Evolutionary conservation across 2,113 vertebrate genomes (phyloP).

Genomic region (Talpa occidentalis): DNA sequence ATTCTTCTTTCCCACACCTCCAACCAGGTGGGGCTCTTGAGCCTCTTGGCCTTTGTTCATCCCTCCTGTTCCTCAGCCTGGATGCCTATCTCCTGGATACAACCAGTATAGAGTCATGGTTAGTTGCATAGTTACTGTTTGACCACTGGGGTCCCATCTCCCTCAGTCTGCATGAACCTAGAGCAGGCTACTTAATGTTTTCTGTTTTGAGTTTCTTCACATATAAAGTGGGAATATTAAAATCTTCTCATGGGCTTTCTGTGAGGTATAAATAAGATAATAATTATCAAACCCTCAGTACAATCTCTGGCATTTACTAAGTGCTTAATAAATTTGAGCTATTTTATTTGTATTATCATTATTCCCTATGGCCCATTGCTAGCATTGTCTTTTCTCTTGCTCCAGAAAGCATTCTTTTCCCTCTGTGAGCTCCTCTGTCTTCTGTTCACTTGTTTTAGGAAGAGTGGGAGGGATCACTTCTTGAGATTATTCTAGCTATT

Average conservation of each 20-base stretch:
- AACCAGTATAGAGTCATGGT: background rate
- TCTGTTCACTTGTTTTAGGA: constrained; percentile 35
- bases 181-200: background rate
- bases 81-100: background rate
- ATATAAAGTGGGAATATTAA: constrained; percentile 21
- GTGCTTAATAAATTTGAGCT: constrained; percentile 63
- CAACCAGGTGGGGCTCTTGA: background rate
- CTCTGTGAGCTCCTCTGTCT: background rate
- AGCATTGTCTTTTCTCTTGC: background rate
- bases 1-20: background rate
- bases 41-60: background rate
- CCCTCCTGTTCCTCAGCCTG: background rate
- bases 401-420: background rate
- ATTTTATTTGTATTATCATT: constrained; percentile 49
- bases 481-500: background rate
- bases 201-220: constrained; percentile 25
- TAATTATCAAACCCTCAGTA: constrained; percentile 43
- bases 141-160: background rate
- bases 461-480: background rate
- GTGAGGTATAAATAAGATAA: constrained; percentile 57
- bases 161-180: background rate
- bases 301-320: constrained; percentile 62
- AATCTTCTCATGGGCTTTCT: constrained; percentile 39
- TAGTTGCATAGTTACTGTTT: background rate
- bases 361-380: constrained; percentile 7